Evolutionary conservation across 2,113 vertebrate species (phyloP), one percentile per base, ranked within the genome.

Genomic region (Upupa epops): DNA sequence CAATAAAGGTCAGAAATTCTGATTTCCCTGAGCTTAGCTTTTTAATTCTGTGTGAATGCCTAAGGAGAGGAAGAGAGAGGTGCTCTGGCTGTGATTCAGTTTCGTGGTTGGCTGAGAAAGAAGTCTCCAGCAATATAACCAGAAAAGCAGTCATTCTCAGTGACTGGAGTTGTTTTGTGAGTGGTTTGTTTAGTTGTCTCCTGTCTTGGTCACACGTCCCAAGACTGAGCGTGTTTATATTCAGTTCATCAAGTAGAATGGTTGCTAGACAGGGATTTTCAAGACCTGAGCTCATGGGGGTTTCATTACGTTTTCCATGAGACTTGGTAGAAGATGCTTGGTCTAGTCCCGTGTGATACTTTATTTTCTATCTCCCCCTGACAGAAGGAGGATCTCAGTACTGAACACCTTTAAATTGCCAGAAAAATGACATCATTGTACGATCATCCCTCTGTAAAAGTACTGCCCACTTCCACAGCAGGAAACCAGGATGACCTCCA

Each of bases 401-500:
- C 7, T 74, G 32, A 92, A 36, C 21, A 71, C 12, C 22, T 92
- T 93, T 36, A 55, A 95, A 66, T 7, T 31, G 19, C 7, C 32
- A 70, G 40, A 34, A 87, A 84, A 79, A 59, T 15, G 31, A 7
- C 26, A 20, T 46, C 79, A 9, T 77, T 80, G 36, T 63, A 21
- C n/a, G n/a, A 54, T 32, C 4, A 1, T 7, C 32, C 63, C 11
- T 29, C 21, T 59, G 17, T 5, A 68, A 40, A 83, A 76, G 14
- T 36, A 51, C n/a, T 32, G 9, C 4, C 24, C 2, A 5, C 66
- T 81, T 87, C 72, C 45, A 49, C 6, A 72, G 36, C 11, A 18
- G 0, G 0, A 63, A 7, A 17, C 21, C 19, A 32, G 60, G 17
- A 64, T 8, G 10, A 56, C 3, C 29, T 81, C 16, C 0, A 0